These are phyloP conservation scores for Eupithecia dodoneata DNA, from an alignment of 2,888 invertebrate genomes.

Conservation along the genomic window DNA sequence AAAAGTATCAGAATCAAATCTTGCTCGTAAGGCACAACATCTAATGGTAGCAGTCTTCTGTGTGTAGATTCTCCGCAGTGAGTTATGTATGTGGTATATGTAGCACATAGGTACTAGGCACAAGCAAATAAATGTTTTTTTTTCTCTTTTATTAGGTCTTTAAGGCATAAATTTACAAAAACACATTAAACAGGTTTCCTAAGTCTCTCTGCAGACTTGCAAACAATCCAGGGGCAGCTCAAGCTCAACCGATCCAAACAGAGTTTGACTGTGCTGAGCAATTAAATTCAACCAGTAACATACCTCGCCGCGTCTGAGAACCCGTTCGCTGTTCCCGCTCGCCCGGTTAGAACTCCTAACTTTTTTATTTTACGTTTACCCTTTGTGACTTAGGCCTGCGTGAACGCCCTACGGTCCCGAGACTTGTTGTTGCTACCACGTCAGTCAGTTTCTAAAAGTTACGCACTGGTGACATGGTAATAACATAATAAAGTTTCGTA, in stretches of 20 bases:
- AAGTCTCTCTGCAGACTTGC: not conserved
- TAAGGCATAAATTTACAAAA: not conserved
- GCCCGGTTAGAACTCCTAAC: constrained; percentile 82
- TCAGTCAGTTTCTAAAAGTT: constrained; percentile 61
- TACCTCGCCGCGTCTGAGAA: constrained; percentile 70
- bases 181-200: not conserved
- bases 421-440: constrained; percentile 48
- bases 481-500: not conserved
- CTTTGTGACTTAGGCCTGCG: constrained; percentile 78
- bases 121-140: no score
- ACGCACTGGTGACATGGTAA: constrained; percentile 47
- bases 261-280: not conserved
- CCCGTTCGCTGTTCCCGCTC: constrained; percentile 76
- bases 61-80: not conserved
- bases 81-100: not conserved
- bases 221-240: not conserved
- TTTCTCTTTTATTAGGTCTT: no score
- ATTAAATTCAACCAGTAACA: constrained; percentile 48
- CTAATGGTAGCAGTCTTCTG: no score
- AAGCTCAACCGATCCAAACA: not conserved
- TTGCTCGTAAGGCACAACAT: no score
- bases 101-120: no score
- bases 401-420: constrained; percentile 69
- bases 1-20: no score
- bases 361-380: constrained; percentile 80